Evolutionary conservation across 2,113 vertebrate species (phyloP), one percentile per base, ranked within the genome.

Genomic region (Malurus cyaneus): DNA sequence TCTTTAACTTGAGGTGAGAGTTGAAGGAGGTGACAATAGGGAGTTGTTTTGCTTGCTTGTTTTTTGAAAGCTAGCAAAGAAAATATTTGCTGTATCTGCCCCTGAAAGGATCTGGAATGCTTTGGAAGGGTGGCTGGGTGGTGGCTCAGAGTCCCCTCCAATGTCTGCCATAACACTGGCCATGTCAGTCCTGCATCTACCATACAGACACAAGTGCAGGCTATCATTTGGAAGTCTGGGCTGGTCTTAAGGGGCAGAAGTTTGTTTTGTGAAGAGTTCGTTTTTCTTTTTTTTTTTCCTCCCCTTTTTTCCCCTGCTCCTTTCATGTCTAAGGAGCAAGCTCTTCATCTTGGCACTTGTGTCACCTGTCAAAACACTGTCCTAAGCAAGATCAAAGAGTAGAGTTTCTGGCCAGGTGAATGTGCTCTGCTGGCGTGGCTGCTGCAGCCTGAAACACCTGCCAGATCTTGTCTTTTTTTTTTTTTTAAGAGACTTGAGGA

Each of bases 271-370:
- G 71, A 79, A 81, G 8, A 2, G 9, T 31, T 65, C 6, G 42
- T 52, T 24, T 67, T 59, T 14, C 1, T 6, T 13, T 44, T 46
- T 46, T 26, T 32, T 46, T 4, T 1, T 5, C 42, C 15, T 7
- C 2, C 5, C 2, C 3, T 8, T 32, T 23, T 69, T 60, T 13
- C 4, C 19, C 5, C 11, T 50, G 13, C 5, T 61, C 4, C 47
- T 92, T 90, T 94, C 29, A 71, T 83, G 39, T 91, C 34, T 66
- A 64, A 86, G 91, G 28, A 90, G 32, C 56, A 88, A 88, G 29
- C 12, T 69, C 44, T 96, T 94, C 56, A 78, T 69, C 67, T 60
- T 94, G 59, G 26, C 9, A 25, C 32, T 71, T 95, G 19, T 15
- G 47, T 88, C 80, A 78, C 56, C 56, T 80, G 42, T 87, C 44